Evolutionary conservation across 2,113 vertebrate species (phyloP).

Genomic region (Benitochromis conjunctus): DNA sequence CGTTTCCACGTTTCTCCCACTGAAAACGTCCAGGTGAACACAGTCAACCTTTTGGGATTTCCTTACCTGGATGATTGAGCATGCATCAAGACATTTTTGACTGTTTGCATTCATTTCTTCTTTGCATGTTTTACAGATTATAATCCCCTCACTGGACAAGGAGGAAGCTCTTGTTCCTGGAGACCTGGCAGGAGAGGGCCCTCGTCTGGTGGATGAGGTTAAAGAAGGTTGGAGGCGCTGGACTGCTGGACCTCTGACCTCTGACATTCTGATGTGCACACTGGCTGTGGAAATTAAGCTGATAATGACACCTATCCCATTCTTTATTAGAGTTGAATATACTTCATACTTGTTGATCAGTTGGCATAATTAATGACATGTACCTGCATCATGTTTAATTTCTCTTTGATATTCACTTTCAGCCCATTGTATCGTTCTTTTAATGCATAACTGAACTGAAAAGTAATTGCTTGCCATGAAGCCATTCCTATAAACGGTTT

Average conservation of each 20-base stretch:
- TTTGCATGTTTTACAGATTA: slow-evolving; percentile 76
- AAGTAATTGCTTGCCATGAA: slow-evolving; percentile 79
- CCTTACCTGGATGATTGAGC: not conserved
- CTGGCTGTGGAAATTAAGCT: slow-evolving; percentile 55
- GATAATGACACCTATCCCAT: not conserved
- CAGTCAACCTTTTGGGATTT: not conserved
- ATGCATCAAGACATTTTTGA: not conserved
- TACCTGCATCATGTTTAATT: not conserved
- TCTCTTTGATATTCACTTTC: not conserved
- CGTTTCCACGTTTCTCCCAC: not conserved
- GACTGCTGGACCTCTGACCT: slow-evolving; percentile 34
- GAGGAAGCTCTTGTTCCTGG: slow-evolving; percentile 85
- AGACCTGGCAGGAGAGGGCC: slow-evolving; percentile 90
- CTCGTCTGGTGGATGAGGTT: slow-evolving; percentile 89
- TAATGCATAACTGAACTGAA: slow-evolving; percentile 3
- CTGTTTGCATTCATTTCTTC: not conserved
- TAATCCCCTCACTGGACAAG: slow-evolving; percentile 86
- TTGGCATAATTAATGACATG: not conserved
- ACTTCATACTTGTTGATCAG: not conserved
- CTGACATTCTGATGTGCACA: not conserved
- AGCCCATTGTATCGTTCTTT: not conserved
- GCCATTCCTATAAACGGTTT: slow-evolving; percentile 85
- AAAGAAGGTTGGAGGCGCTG: slow-evolving; percentile 59
- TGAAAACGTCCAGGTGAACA: not conserved
- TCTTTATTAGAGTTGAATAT: not conserved